Evolutionary conservation across 2,113 vertebrate species (phyloP).

Genomic region (Archocentrus centrarchus): DNA sequence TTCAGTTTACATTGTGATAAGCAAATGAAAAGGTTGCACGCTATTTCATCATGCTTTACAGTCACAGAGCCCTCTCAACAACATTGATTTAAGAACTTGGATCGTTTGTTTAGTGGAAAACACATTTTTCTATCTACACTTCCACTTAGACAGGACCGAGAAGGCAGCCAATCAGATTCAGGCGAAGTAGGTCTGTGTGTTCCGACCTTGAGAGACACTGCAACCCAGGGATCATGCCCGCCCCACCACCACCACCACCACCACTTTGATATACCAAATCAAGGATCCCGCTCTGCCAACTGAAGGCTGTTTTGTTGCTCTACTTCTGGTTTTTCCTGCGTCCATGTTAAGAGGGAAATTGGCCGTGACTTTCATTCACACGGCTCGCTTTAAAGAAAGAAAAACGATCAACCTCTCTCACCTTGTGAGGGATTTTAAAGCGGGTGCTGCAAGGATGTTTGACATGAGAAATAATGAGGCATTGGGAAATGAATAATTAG

Average conservation of each 20-base stretch:
- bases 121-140: conserved; percentile 21
- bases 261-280: conserved; percentile 70
- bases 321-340: conserved; percentile 22
- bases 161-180: conserved; percentile 48
- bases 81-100: conserved; percentile 22
- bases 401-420: conserved; percentile 40
- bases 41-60: conserved; percentile 61
- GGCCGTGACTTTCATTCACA: conserved; percentile 69
- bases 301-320: conserved; percentile 66
- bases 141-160: background rate
- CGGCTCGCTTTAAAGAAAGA: conserved; percentile 18
- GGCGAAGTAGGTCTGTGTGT: conserved; percentile 48
- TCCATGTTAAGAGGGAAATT: conserved; percentile 67
- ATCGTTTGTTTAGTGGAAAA: conserved; percentile 33
- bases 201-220: conserved; percentile 65
- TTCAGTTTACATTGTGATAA: conserved; percentile 33
- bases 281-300: conserved; percentile 57
- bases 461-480: conserved; percentile 33
- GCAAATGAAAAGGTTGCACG: conserved; percentile 22
- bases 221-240: conserved; percentile 42
- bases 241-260: no score
- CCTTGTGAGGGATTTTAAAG: conserved; percentile 43
- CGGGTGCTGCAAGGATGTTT: conserved; percentile 1
- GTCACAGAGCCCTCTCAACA: background rate
- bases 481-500: conserved; percentile 13